Evolutionary conservation across 2,888 invertebrate genomes (phyloP).

Genomic region (Apotomis turbidana): DNA sequence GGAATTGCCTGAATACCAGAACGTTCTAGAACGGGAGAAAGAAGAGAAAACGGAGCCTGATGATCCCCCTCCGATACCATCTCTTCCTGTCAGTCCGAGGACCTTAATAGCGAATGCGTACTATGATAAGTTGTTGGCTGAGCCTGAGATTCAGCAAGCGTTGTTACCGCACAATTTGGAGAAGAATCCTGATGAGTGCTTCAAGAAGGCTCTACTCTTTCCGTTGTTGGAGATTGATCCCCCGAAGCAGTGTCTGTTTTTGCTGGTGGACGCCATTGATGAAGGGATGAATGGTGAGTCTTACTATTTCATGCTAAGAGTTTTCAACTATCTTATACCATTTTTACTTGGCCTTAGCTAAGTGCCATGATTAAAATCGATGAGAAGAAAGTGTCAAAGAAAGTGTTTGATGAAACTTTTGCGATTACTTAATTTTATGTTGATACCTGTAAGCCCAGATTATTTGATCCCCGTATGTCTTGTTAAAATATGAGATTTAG

Average conservation of each 20-base stretch:
- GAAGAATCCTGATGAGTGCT: conserved; percentile 95
- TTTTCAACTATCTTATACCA: neutral
- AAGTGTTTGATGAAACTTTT: no score
- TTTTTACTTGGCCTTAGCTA: no score
- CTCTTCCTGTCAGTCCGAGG: conserved; percentile 76
- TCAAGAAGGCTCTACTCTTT: conserved; percentile 93
- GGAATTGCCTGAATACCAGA: conserved; percentile 75
- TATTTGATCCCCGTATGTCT: no score
- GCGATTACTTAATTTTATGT: no score
- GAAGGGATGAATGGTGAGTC: conserved; percentile 79
- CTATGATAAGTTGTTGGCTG: conserved; percentile 88
- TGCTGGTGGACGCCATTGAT: conserved; percentile 96
- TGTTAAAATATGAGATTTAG: no score
- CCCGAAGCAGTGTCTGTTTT: conserved; percentile 92
- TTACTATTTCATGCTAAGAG: conserved; percentile 45
- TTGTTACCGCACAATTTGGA: conserved; percentile 92
- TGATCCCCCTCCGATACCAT: conserved; percentile 77
- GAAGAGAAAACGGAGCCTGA: conserved; percentile 53
- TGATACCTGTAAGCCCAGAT: no score
- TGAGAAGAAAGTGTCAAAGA: no score
- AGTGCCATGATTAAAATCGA: no score
- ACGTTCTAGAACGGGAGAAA: conserved; percentile 58
- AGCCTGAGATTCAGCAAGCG: conserved; percentile 92
- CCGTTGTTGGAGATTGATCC: conserved; percentile 94
- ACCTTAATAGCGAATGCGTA: conserved; percentile 88